Evolutionary conservation across 2,797 vertebrate species (phyloP).

Genomic region (Crocidura indochinensis): DNA sequence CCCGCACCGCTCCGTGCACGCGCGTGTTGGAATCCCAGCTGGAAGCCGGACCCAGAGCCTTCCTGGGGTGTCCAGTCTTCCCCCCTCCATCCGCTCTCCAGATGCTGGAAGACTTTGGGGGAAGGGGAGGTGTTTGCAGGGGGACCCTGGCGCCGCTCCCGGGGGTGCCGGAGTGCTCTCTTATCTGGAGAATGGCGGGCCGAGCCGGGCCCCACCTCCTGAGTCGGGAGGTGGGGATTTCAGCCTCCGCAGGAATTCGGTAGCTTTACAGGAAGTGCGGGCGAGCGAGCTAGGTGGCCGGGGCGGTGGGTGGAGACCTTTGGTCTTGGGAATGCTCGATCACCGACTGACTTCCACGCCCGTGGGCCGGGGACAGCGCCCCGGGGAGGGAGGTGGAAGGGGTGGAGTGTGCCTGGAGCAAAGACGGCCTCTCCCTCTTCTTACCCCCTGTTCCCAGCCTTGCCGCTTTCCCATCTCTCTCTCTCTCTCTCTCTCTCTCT

Average conservation of each 20-base stretch:
- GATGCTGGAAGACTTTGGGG: neutral
- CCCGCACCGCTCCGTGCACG: too few species aligned
- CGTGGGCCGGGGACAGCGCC: too few species aligned
- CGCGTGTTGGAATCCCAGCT: too few species aligned
- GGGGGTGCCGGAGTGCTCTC: slow-evolving; percentile 33
- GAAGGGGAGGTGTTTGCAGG: neutral
- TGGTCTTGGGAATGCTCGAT: slow-evolving; percentile 23
- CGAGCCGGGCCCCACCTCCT: neutral
- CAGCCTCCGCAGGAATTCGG: neutral
- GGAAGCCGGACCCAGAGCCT: too few species aligned
- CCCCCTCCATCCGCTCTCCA: neutral
- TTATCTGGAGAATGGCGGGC: neutral
- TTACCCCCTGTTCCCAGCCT: too few species aligned
- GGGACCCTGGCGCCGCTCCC: neutral
- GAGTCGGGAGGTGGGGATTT: slow-evolving; percentile 2
- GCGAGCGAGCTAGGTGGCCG: slow-evolving; percentile 2
- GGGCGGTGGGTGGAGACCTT: slow-evolving; percentile 61
- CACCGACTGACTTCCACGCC: neutral
- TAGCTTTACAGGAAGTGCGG: slow-evolving; percentile 54
- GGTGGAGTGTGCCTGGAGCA: too few species aligned
- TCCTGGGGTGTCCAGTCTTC: neutral
- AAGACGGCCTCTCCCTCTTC: too few species aligned
- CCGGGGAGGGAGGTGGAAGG: neutral
- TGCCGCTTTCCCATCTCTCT: too few species aligned
- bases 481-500: too few species aligned